Evolutionary conservation across 2,888 invertebrate species (phyloP).

Genomic region (Brenthis ino): DNA sequence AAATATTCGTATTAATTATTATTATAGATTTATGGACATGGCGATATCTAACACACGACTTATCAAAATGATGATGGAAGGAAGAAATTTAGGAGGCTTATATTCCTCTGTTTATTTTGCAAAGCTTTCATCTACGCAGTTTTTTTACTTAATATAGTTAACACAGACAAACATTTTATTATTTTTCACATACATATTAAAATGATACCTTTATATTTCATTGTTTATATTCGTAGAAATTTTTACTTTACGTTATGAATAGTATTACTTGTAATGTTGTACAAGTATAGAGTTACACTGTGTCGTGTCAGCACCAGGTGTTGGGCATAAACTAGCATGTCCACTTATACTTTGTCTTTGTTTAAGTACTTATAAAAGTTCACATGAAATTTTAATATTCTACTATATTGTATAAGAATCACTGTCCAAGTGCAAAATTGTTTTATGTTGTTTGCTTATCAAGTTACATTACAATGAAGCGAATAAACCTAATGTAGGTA

Average conservation of each 20-base stretch:
- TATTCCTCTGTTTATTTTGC: no score
- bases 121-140: no score
- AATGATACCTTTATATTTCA: background rate
- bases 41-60: no score
- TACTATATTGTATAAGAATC: background rate
- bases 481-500: background rate
- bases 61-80: no score
- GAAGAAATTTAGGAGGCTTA: no score
- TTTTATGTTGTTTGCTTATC: background rate
- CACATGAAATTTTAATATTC: constrained; percentile 14
- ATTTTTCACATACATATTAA: constrained; percentile 3
- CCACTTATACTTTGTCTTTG: constrained; percentile 25
- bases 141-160: no score
- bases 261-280: constrained; percentile 23
- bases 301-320: constrained; percentile 36
- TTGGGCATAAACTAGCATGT: constrained; percentile 27
- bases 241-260: constrained; percentile 17
- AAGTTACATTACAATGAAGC: constrained; percentile 6
- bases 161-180: background rate
- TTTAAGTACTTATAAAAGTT: constrained; percentile 29
- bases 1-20: no score
- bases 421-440: constrained; percentile 3
- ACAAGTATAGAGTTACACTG: constrained; percentile 33
- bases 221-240: constrained; percentile 29
- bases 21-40: no score